Base-by-base conservation (phyloP, 92 coral and sea anemone genomes). In the Epizoanthus scotinus region DNA sequence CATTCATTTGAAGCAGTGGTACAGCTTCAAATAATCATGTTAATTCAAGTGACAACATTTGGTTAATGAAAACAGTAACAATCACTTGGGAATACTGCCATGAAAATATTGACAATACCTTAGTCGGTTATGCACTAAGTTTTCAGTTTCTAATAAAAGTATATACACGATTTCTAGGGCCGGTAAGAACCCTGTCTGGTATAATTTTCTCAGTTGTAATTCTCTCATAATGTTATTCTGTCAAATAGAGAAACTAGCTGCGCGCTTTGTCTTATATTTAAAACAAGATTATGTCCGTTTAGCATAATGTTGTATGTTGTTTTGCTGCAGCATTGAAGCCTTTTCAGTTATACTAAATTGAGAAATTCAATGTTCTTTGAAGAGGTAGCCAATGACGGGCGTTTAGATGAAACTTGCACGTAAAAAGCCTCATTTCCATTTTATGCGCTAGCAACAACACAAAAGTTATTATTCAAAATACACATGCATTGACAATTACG, bases 261-360 rank as follows among this genome's bases (percentile, higher is more conserved):
- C n/a, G n/a, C 27, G 47, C 55, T 71, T 50, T 53, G 78, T 71
- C 53, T 25, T 53, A 18, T 21, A 12, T 21, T 52, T 53, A 71
- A 50, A 26, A 26, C 19, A 31, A 21, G 58, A 68, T 68, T 40
- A 38, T 2, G 40, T 42, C 73, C 19, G 28, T 47, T 42, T 15
- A 10, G 14, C 5, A 34, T 27, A 4, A 29, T 47, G 40, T 5
- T 31, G 24, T 62, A 26, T 7, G 6, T 18, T 69, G 38, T 47
- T 44, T 69, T 69, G 19, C 31, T 42, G 21, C 6, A 29, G 40
- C n/a, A 27, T 64, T 29, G 9, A 38, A 64, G n/a, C 3, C 47
- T 64, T 31, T 64, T 34, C 40, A 34, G 40, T 34, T 64, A n/a
- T 29, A 15, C n/a, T 20, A 27, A 64, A 26, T 7, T 25, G 42